Percentiles rank a stretch among this genome's conserved stretches.
Conservation (phyloP, 2,888 invertebrate species). For the Drosophila mettleri region DNA sequence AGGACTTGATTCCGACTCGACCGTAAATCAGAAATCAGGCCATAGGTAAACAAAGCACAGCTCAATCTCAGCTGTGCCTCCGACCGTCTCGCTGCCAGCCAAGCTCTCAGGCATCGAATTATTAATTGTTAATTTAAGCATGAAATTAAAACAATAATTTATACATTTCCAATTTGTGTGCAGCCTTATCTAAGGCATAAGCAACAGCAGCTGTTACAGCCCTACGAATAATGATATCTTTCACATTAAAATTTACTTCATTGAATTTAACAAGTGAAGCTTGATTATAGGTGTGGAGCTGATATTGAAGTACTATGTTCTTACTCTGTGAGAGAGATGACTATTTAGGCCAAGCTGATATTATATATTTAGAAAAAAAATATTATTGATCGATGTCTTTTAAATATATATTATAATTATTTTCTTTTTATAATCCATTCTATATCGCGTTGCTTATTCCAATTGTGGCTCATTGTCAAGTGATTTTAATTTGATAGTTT, state of each 20-base stretch:
- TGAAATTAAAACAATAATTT: conserved; percentile 82
- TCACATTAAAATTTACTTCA: conserved; percentile 20
- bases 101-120: conserved; percentile 45
- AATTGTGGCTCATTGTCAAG: no score
- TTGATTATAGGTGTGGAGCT: no score
- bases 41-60: conserved; percentile 43
- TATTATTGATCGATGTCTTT: no score
- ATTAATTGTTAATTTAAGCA: conserved; percentile 82
- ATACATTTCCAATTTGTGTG: conserved; percentile 37
- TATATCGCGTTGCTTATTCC: no score
- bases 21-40: conserved; percentile 37
- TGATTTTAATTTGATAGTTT: no score
- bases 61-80: conserved; percentile 14
- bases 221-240: conserved; percentile 25
- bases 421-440: no score
- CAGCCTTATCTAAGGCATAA: conserved; percentile 31
- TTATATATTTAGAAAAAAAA: no score
- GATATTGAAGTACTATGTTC: no score
- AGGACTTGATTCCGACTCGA: conserved; percentile 7
- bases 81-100: conserved; percentile 6
- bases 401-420: no score
- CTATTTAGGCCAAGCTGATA: no score
- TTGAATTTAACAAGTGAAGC: background rate
- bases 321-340: no score
- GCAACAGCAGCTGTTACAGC: conserved; percentile 22